A percentile compares a stretch with the other conserved stretches of the same genome.
phyloP scores from a whole-genome alignment of 2,113 vertebrate genomes.

The Peromyscus polionotus region DNA sequence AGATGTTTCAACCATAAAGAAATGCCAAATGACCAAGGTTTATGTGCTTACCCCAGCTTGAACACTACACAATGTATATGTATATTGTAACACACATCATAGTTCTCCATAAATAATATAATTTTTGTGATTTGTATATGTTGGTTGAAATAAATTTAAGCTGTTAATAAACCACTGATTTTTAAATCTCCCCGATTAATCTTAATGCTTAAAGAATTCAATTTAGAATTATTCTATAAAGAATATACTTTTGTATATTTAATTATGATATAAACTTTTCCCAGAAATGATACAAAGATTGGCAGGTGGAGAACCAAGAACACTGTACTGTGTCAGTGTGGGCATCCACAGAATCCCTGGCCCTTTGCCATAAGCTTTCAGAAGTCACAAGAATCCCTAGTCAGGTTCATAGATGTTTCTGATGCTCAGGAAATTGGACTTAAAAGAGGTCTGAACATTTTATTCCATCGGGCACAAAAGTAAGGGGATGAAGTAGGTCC shows the following conservation, averaged over 20 bases:
- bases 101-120: not conserved
- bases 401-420: not conserved
- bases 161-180: not conserved
- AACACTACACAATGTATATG: not conserved
- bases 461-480: not conserved
- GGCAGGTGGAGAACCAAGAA: not conserved
- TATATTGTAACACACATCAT: not conserved
- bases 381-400: not conserved
- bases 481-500: not conserved
- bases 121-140: not conserved
- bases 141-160: not conserved
- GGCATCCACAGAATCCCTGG: not conserved
- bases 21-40: not conserved
- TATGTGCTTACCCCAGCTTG: not conserved
- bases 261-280: not conserved
- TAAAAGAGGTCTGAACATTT: constrained; percentile 13
- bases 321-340: not conserved
- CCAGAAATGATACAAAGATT: not conserved
- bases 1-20: not conserved
- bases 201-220: not conserved
- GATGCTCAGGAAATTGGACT: not conserved
- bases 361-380: not conserved
- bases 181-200: not conserved
- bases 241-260: not conserved
- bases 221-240: not conserved